Conservation (phyloP, 2,797 vertebrate species). For the Poeciliopsis presidionis region DNA sequence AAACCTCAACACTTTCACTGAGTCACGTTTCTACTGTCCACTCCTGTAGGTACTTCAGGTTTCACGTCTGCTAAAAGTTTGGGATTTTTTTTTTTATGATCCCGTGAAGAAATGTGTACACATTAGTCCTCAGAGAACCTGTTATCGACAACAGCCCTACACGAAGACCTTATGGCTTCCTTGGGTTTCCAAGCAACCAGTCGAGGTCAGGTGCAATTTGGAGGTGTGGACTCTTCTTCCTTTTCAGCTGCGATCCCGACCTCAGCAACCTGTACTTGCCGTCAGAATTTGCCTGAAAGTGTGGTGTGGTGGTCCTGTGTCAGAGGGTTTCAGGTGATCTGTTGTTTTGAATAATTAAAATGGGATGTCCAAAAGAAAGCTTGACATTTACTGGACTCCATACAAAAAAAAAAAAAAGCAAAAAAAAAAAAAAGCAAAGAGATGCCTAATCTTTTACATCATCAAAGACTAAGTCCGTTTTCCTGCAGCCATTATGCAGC, state of each 20-base stretch:
- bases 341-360: neutral
- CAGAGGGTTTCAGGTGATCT: neutral
- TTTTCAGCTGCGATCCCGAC: neutral
- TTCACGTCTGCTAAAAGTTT: neutral
- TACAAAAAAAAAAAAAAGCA: neutral
- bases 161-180: neutral
- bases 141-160: neutral
- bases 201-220: neutral
- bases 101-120: no score
- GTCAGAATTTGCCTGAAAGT: neutral
- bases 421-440: neutral
- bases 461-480: neutral
- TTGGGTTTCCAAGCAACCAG: no score
- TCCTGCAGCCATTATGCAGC: neutral
- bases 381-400: neutral
- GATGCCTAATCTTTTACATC: neutral
- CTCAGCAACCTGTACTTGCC: neutral
- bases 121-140: no score
- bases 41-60: neutral
- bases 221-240: neutral
- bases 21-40: neutral
- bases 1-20: neutral
- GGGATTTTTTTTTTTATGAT: neutral
- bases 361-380: neutral
- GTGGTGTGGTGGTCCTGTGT: neutral